Evolutionary conservation across 2,113 vertebrate genomes (phyloP).

Genomic region (Hippocampus abdominalis): DNA sequence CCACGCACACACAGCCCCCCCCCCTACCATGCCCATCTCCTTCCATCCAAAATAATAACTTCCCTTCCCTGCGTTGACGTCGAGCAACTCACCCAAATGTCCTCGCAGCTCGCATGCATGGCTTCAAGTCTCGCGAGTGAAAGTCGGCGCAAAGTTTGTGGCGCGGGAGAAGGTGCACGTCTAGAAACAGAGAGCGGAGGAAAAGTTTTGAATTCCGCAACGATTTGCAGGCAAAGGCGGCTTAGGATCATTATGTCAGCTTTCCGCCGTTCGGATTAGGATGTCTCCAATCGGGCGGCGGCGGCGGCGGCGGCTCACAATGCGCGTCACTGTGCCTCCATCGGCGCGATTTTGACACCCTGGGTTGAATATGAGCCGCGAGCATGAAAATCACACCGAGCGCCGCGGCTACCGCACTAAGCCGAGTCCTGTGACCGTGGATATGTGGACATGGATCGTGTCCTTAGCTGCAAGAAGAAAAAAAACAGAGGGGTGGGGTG

Average conservation of each 20-base stretch:
- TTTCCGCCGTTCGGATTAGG: conserved; percentile 95
- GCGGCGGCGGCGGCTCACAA: conserved; percentile 70
- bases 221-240: conserved; percentile 92
- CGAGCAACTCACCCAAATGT: conserved; percentile 16
- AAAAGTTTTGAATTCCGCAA: conserved; percentile 96
- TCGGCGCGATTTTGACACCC: conserved; percentile 91
- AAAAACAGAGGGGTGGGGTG: background rate
- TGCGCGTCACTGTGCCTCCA: conserved; percentile 83
- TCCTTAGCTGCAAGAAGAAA: conserved; percentile 37
- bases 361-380: conserved; percentile 92
- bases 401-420: conserved; percentile 79
- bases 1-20: no score
- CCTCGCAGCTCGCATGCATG: conserved; percentile 10
- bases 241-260: conserved; percentile 98
- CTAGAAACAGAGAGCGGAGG: conserved; percentile 58
- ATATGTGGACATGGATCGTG: conserved; percentile 67
- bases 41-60: conserved; percentile 86
- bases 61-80: conserved; percentile 45
- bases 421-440: conserved; percentile 81
- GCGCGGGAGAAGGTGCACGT: conserved; percentile 87
- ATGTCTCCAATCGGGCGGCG: conserved; percentile 79
- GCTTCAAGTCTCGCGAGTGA: conserved; percentile 19
- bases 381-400: conserved; percentile 93
- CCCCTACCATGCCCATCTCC: background rate
- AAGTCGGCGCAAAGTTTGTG: conserved; percentile 13